Conservation (phyloP, 2,797 vertebrate genomes). For the Sebastes taczanowskii region DNA sequence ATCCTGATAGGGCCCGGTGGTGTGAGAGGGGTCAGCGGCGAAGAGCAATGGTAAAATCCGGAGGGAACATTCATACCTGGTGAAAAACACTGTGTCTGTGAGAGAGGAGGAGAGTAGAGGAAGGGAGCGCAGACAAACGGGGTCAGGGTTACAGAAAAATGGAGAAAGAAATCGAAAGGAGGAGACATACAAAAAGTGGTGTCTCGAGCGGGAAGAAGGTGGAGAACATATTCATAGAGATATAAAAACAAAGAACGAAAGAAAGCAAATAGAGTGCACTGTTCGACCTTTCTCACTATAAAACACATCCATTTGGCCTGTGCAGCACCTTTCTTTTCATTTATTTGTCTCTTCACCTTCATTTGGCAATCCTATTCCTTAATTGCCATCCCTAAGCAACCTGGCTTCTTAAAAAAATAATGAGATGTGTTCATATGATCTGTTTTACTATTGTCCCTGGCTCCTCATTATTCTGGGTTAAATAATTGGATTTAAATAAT, state of each 20-base stretch:
- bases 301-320: background rate
- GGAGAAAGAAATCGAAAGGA: background rate
- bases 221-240: background rate
- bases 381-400: background rate
- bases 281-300: background rate
- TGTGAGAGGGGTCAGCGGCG: conserved; percentile 65
- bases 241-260: background rate
- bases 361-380: background rate
- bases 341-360: background rate
- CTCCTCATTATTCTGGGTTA: background rate
- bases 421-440: background rate
- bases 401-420: background rate
- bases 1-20: conserved; percentile 59
- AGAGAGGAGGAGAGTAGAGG: background rate
- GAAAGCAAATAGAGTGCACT: background rate
- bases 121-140: background rate
- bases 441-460: background rate
- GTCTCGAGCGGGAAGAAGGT: background rate
- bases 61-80: conserved; percentile 41
- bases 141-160: conserved; percentile 12
- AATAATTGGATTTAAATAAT: background rate
- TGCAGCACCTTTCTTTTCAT: background rate
- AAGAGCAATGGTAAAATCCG: conserved; percentile 31
- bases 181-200: background rate
- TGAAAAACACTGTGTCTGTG: conserved; percentile 30